phyloP scores from a whole-genome alignment of 2,888 invertebrate genomes.

The Caenorhabditis sp. region DNA sequence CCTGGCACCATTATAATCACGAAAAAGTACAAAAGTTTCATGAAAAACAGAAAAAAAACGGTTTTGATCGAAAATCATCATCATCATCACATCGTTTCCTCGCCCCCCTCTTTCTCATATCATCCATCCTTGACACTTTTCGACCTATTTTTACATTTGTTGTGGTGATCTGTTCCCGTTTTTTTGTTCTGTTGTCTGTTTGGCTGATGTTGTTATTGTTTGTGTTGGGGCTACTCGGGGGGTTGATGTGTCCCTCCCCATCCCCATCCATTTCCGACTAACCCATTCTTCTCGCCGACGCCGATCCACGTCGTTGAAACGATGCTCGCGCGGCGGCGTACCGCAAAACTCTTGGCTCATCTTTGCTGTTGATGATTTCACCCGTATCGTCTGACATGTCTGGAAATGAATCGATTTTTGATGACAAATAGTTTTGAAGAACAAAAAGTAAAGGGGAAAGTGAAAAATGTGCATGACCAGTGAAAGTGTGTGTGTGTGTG shows the following conservation, averaged over 20 bases:
- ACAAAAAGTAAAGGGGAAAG: too few relatives aligned
- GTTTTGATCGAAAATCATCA: background rate
- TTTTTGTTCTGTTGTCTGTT: background rate
- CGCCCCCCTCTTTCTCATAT: too few relatives aligned
- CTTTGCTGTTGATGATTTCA: background rate
- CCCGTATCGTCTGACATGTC: background rate
- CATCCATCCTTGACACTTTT: conserved; percentile 1
- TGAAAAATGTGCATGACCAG: too few relatives aligned
- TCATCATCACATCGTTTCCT: background rate
- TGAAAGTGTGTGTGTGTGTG: too few relatives aligned
- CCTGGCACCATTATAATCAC: too few relatives aligned
- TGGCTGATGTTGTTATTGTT: too few relatives aligned
- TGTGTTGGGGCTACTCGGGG: too few relatives aligned
- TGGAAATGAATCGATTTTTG: background rate
- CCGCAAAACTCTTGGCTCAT: background rate
- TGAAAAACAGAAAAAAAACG: too few relatives aligned
- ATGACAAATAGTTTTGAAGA: too few relatives aligned
- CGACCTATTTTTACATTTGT: background rate
- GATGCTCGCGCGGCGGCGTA: background rate
- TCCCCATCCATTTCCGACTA: background rate
- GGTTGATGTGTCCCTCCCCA: background rate
- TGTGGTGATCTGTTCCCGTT: background rate
- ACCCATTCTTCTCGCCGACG: background rate
- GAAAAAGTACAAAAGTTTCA: too few relatives aligned
- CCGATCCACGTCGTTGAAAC: background rate